Percentiles rank a stretch among this genome's conserved stretches.
These are phyloP conservation scores for Muscidifurax raptorellus DNA, from an alignment of 1,140 invertebrate genomes.

Conservation along the genomic window DNA sequence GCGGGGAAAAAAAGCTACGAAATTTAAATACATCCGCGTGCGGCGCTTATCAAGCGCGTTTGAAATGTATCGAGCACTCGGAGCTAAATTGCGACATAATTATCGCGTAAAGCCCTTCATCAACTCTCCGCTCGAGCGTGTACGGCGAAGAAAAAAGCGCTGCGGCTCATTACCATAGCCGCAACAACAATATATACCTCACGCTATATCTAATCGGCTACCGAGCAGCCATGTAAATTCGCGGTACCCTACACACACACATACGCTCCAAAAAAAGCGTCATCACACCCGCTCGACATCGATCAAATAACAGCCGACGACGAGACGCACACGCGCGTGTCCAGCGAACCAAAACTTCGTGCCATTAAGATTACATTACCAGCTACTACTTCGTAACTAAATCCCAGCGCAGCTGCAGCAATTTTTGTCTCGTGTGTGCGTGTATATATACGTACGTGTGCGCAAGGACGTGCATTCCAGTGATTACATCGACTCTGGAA, in stretches of 20 bases:
- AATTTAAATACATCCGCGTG: too few species aligned
- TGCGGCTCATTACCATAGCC: background rate
- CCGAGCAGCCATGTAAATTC: background rate
- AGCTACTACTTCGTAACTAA: background rate
- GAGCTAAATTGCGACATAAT: background rate
- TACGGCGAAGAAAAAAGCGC: background rate
- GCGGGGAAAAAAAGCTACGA: too few species aligned
- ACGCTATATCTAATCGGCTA: background rate
- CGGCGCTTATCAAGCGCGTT: background rate
- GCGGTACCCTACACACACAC: background rate
- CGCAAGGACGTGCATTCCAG: constrained; percentile 21
- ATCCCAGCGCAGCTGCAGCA: background rate
- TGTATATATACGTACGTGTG: too few species aligned
- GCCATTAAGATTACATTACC: background rate
- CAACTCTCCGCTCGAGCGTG: background rate
- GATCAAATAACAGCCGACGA: background rate
- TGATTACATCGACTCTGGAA: background rate
- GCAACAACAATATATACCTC: background rate
- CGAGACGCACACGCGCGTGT: background rate
- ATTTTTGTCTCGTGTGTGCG: background rate
- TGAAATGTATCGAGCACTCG: background rate
- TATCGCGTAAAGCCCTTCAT: background rate
- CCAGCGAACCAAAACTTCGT: background rate
- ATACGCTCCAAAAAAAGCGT: background rate
- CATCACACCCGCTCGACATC: background rate